A percentile compares a stretch with the other conserved stretches of the same genome.
These are phyloP conservation scores for Dolichopus griseipennis DNA, from an alignment of 2,888 invertebrate genomes.

Conservation along the genomic window DNA sequence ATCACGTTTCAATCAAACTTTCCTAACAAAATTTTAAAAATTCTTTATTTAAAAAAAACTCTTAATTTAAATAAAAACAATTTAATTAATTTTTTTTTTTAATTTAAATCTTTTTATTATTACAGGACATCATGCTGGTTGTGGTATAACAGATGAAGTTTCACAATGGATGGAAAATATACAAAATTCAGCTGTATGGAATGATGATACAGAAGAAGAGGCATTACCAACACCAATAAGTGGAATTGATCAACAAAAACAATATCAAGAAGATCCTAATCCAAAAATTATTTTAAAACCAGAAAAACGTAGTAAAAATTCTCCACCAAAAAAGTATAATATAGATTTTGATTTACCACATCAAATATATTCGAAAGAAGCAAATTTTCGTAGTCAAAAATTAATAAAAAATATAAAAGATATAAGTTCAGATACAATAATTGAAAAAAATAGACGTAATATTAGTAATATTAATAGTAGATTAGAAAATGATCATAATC, in stretches of 20 bases:
- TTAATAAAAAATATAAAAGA: background rate
- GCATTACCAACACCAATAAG: constrained; percentile 24
- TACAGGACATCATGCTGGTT: constrained; percentile 73
- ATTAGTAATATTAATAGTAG: background rate
- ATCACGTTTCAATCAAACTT: no score
- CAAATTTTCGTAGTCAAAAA: constrained; percentile 45
- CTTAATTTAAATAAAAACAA: background rate
- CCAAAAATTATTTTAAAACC: constrained; percentile 16
- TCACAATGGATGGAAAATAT: constrained; percentile 88
- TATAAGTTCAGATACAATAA: background rate
- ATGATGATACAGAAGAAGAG: constrained; percentile 32
- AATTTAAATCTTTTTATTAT: constrained; percentile 19
- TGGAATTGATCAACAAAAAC: constrained; percentile 21
- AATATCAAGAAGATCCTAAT: constrained; percentile 28
- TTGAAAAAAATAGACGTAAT: background rate
- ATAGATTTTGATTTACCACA: constrained; percentile 48
- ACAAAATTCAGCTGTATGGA: constrained; percentile 66
- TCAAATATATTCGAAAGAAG: constrained; percentile 70
- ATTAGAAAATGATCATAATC: background rate
- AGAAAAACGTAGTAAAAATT: constrained; percentile 19
- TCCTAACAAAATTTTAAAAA: no score
- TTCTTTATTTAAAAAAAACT: no score
- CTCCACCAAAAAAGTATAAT: constrained; percentile 18
- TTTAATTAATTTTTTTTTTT: background rate
- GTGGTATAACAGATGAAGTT: constrained; percentile 79